Evolutionary conservation across 2,797 vertebrate genomes (phyloP), one percentile per base, ranked within the genome.

Genomic region (Argyrosomus regius): DNA sequence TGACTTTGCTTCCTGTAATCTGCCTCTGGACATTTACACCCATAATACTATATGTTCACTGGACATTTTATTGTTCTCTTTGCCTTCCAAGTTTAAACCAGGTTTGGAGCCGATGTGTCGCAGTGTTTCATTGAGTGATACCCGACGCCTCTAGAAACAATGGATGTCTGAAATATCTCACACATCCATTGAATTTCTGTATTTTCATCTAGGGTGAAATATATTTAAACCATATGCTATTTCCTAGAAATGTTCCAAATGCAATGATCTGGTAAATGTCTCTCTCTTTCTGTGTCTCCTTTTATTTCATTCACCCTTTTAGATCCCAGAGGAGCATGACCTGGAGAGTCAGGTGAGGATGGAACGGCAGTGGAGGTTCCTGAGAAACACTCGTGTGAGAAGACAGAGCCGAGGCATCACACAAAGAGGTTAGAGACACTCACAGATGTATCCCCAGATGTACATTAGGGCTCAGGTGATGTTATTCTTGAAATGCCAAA

Each of bases 271-370:
- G 20, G 31, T 17, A 24, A 17, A 45, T 45, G 17, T 22, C 1
- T 45, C 1, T 46, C 41, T 28, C 16, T 54, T 2, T 22, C 14
- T 71, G 20, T 26, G n/a, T 41, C 4, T 74, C 35, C 9, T 18
- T 50, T 60, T 46, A 18, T 28, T 24, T 45, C 16, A 16, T 63
- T 16, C 10, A 0, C 52, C 39, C 14, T 24, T 22, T 50, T 79
- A 99, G 98, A 97, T 99, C 88, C 98, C 98, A 0, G 98, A 99
- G 80, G 98, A 99, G 81, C 97, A 99, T 0, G 98, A 99, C 90
- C 78, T 96, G 92, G 97, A 99, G 94, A 98, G 98, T 74, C 98
- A 98, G 92, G 96, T 97, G 84, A 95, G 97, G 88, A 98, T 99
- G 94, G 98, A 99, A 88, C 93, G 98, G 0, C 98, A 99, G 83